A percentile compares a stretch with the other conserved stretches of the same genome.
phyloP scores from a whole-genome alignment of 2,888 invertebrate species.

The Thelaira solivaga region DNA sequence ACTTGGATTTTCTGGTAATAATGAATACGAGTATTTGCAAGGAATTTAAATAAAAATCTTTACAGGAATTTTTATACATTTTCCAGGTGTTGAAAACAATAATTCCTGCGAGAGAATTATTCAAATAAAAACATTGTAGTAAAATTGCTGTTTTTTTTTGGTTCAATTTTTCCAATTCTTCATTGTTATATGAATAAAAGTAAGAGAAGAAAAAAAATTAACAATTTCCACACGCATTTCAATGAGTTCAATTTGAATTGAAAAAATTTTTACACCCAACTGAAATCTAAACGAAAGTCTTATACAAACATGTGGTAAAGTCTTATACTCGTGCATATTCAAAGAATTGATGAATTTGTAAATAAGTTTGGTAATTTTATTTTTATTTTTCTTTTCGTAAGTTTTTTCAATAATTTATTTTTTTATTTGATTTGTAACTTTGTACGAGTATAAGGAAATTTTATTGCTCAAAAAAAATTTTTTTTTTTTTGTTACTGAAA shows the following conservation, averaged over 20 bases:
- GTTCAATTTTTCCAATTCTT: no score
- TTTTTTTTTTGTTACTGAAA: neutral
- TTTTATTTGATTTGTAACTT: neutral
- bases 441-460: neutral
- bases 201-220: slow-evolving; percentile 25
- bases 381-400: neutral
- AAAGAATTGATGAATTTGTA: slow-evolving; percentile 48
- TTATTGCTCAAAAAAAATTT: neutral
- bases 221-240: slow-evolving; percentile 29
- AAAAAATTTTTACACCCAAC: neutral
- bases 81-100: no score
- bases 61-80: no score
- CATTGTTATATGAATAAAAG: no score
- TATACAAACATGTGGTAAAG: neutral
- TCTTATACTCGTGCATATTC: slow-evolving; percentile 3
- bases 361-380: slow-evolving; percentile 25
- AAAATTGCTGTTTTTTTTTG: no score
- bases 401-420: no score
- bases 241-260: neutral
- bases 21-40: no score
- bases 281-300: neutral
- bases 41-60: no score
- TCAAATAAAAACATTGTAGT: no score
- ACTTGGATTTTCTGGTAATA: no score
- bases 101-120: no score